Conservation (phyloP, 2,888 invertebrate species). For the Agapostemon virescens region DNA sequence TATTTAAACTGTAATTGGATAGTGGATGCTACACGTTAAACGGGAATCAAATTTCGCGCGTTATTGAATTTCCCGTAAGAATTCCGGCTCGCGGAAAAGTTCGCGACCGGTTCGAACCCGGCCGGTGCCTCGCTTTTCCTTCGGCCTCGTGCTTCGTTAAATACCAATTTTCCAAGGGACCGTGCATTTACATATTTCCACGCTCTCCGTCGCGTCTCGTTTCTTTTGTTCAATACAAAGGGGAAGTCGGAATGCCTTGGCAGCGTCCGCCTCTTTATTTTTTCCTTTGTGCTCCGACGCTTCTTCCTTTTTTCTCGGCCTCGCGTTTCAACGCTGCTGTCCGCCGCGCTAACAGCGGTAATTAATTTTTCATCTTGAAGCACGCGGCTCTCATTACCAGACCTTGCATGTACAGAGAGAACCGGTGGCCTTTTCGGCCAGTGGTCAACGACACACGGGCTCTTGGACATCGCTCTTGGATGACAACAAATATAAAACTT, state of each 20-base stretch:
- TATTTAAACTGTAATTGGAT: not conserved
- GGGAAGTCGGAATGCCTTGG: conserved; percentile 16
- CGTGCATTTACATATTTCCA: conserved; percentile 27
- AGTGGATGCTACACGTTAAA: not conserved
- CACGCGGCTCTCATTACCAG: conserved; percentile 37
- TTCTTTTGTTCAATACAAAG: conserved; percentile 22
- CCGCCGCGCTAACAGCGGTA: conserved; percentile 47
- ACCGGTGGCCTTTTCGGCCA: conserved; percentile 12
- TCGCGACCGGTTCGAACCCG: not conserved
- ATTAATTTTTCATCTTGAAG: conserved; percentile 63
- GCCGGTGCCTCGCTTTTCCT: conserved; percentile 5
- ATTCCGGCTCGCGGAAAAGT: not conserved
- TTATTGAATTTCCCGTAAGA: not conserved
- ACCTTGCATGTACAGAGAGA: not conserved
- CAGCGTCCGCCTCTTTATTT: conserved; percentile 19
- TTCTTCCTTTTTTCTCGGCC: not conserved
- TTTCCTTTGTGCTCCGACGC: not conserved
- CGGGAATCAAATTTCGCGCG: not conserved
- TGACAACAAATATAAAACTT: conserved; percentile 56
- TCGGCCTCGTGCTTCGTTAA: conserved; percentile 21
- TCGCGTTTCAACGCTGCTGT: conserved; percentile 21
- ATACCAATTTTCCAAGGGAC: conserved; percentile 31
- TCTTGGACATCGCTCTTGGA: not conserved
- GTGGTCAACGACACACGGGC: conserved; percentile 25
- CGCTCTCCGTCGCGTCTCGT: conserved; percentile 9